These are phyloP conservation scores for Podarcis cretensis DNA, from an alignment of 2,113 vertebrate species.

Conservation along the genomic window DNA sequence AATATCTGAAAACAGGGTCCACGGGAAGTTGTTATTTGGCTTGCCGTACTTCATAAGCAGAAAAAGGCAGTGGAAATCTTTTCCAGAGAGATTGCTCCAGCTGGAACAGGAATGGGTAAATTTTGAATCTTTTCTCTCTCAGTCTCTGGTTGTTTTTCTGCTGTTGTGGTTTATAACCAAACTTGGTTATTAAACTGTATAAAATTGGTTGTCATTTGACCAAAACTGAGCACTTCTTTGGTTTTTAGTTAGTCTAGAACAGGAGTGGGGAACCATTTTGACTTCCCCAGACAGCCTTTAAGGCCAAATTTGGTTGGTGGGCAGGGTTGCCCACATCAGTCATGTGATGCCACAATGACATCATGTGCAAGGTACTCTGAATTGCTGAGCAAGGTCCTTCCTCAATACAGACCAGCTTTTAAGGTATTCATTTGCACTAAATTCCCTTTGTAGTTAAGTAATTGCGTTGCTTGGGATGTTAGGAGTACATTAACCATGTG, in stretches of 20 bases:
- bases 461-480: background rate
- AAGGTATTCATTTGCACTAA: background rate
- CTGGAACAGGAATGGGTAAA: slow-evolving; percentile 88
- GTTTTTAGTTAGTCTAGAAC: background rate
- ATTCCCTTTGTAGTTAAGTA: slow-evolving; percentile 8
- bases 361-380: no score
- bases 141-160: background rate
- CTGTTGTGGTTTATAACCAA: background rate
- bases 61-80: slow-evolving; percentile 87
- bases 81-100: slow-evolving; percentile 83
- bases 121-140: background rate
- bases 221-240: background rate
- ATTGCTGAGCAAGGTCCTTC: no score
- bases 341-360: no score
- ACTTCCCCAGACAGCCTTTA: no score
- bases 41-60: slow-evolving; percentile 85
- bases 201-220: background rate
- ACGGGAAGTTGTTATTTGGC: slow-evolving; percentile 85
- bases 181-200: background rate
- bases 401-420: background rate
- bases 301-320: no score
- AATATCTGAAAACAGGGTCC: slow-evolving; percentile 66
- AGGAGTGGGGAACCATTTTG: no score
- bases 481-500: background rate
- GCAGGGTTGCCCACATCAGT: no score